Evolutionary conservation across 2,113 vertebrate genomes (phyloP), one percentile per base, ranked within the genome.

Genomic region (Columba livia): DNA sequence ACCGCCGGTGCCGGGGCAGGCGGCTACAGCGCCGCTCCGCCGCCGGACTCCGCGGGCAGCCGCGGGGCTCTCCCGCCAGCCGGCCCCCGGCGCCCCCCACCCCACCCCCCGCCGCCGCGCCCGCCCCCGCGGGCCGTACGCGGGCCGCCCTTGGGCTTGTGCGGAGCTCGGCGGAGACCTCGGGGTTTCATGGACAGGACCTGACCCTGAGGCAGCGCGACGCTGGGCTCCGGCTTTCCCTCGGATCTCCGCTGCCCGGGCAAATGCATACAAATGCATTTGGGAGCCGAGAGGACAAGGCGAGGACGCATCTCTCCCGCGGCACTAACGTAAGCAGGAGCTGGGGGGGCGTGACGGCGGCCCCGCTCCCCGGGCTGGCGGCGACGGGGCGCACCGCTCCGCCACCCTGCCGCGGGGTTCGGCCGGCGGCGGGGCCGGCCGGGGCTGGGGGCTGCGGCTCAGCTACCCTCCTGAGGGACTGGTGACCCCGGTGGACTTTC

Each of bases 211-310:
- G 85, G 96, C 94, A 83, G 72, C 83, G 91, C 74, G 95, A 96
- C 87, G 90, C 53, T 85, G 96, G 82, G 97, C 99, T 99, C 98
- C 98, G 97, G 98, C 98, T 99, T 99, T 98, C 98, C 98, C 98
- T 98, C 98, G 98, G 93, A 98, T 95, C 98, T 98, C 98, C 98
- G 99, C 98, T 98, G 98, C 98, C 98, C 96, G 99, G 99, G 99
- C 99, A 99, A 98, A 99, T 99, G 99, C 98, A 99, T 98, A 99
- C 99, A 99, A 99, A 99, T 99, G 99, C 98, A 99, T 99, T 99
- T 99, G 98, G 98, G 99, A 99, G 98, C 98, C 98, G 98, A 99
- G 98, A 98, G 99, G 98, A 99, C 98, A 98, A 99, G 99, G 99
- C 98, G 98, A 99, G 99, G 98, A 99, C 98, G 98, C 98, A 97